Evolutionary conservation across 2,113 vertebrate genomes (phyloP), one percentile per base, ranked within the genome.

Genomic region (Gymnorhina tibicen): DNA sequence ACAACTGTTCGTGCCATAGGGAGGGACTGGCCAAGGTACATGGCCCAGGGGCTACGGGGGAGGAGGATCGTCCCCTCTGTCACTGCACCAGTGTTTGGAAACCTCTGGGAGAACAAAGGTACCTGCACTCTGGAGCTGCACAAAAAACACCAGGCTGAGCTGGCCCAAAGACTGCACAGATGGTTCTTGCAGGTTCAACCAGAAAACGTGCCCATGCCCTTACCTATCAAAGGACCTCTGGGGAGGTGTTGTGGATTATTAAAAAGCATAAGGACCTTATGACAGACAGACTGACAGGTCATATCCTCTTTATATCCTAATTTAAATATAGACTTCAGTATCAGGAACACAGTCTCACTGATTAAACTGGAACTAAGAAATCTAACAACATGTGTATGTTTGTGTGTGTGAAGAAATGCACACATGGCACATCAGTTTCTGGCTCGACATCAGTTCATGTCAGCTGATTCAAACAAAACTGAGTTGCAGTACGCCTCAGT

Each of bases 241-340:
- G 22, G 24, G 16, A 75, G 10, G 30, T 60, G 18, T 11, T 68
- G 21, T 22, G 35, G 16, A 11, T 79, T 76, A 73, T 49, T 80
- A 58, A 47, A 78, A 90, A 55, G 30, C 15, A 3, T 39, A 23
- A 72, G 10, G 69, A 74, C 11, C 26, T 46, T 16, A 73, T 19
- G 55, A n/a, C 5, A 56, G 39, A 39, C 18, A 60, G 46, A 64
- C 47, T 16, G 66, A 67, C 0, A 0, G n/a, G 50, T n/a, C 16
- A 20, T 26, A 56, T 39, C 59, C 28, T 78, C 55, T 46, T 77
- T 69, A 41, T 24, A 62, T 16, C 46, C 33, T n/a, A n/a, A 66
- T 53, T 89, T 89, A 87, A 87, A 85, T 24, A 56, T 0, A 85
- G 20, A 17, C 63, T 69, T 80, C 24, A 17, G 14, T 44, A 79